Evolutionary conservation across 1,140 invertebrate species (phyloP).

Genomic region (Phocides pigmalion): DNA sequence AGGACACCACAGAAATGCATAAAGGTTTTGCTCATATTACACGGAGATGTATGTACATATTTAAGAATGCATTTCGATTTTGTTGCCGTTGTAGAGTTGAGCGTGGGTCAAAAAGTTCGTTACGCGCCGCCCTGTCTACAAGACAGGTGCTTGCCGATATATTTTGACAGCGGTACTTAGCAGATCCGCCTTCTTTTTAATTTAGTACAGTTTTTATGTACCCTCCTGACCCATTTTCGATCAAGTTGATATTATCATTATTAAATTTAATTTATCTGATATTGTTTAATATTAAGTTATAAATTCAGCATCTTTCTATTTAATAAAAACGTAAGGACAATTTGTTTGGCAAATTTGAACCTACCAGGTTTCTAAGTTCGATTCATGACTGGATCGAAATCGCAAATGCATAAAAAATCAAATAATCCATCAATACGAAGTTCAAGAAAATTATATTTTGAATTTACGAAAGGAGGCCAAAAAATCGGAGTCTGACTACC

Average conservation of each 20-base stretch:
- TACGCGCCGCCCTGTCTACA: conserved; percentile 66
- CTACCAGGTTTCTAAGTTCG: too few species aligned
- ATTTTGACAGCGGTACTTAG: conserved; percentile 81
- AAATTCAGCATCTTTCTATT: too few species aligned
- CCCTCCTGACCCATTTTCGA: conserved; percentile 67
- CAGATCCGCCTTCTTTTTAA: conserved; percentile 71
- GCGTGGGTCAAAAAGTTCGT: conserved; percentile 52
- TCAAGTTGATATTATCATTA: conserved; percentile 58
- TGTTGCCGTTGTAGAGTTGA: background rate
- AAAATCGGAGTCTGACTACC: too few species aligned
- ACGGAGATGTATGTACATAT: background rate
- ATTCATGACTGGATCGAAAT: too few species aligned
- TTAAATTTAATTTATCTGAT: conserved; percentile 48
- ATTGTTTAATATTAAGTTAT: background rate
- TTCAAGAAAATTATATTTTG: too few species aligned
- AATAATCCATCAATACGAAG: too few species aligned
- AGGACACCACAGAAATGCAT: too few species aligned
- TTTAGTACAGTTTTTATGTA: conserved; percentile 65
- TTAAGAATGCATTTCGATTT: conserved; percentile 10
- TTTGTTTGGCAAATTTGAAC: too few species aligned
- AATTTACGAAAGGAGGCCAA: too few species aligned
- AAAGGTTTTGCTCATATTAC: too few species aligned
- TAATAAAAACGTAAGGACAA: too few species aligned
- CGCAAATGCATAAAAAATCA: too few species aligned
- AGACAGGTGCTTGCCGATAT: conserved; percentile 72